Evolutionary conservation across 2,888 invertebrate species (phyloP).

Genomic region (Mycogona germanica): DNA sequence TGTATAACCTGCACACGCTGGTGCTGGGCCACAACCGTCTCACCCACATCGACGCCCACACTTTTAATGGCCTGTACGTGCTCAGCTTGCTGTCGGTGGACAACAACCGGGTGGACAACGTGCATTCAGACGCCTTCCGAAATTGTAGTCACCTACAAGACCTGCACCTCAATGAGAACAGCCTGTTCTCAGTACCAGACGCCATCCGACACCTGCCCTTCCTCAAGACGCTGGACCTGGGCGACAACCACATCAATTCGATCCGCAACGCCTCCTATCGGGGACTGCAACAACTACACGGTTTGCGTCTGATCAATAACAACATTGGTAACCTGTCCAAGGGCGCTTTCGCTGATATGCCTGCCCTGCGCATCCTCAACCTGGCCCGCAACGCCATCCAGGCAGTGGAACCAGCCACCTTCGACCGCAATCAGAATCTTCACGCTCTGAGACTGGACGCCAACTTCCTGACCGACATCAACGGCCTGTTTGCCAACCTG

Average conservation of each 20-base stretch:
- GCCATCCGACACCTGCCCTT: constrained; percentile 75
- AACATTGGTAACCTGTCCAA: constrained; percentile 67
- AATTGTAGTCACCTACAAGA: constrained; percentile 85
- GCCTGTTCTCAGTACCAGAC: constrained; percentile 61
- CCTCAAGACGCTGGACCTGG: constrained; percentile 75
- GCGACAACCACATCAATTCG: constrained; percentile 73
- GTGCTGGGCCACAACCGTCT: constrained; percentile 75
- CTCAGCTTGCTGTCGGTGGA: constrained; percentile 71
- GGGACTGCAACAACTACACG: constrained; percentile 72
- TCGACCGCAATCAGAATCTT: constrained; percentile 61
- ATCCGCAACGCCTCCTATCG: constrained; percentile 70
- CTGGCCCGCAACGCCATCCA: constrained; percentile 72
- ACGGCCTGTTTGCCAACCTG: constrained; percentile 69
- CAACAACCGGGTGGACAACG: constrained; percentile 67
- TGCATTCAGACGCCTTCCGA: constrained; percentile 76
- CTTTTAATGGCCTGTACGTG: constrained; percentile 76
- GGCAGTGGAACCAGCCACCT: constrained; percentile 64
- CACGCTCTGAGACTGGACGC: constrained; percentile 78
- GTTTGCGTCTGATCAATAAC: constrained; percentile 78
- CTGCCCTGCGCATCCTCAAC: constrained; percentile 67
- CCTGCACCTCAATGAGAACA: constrained; percentile 77
- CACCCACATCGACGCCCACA: constrained; percentile 68
- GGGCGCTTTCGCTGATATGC: constrained; percentile 62
- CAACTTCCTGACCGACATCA: constrained; percentile 67
- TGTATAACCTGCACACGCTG: constrained; percentile 83